phyloP scores from a whole-genome alignment of 37 sponge, comb jelly and placozoan genomes.

The Aplysina aerophoba region DNA sequence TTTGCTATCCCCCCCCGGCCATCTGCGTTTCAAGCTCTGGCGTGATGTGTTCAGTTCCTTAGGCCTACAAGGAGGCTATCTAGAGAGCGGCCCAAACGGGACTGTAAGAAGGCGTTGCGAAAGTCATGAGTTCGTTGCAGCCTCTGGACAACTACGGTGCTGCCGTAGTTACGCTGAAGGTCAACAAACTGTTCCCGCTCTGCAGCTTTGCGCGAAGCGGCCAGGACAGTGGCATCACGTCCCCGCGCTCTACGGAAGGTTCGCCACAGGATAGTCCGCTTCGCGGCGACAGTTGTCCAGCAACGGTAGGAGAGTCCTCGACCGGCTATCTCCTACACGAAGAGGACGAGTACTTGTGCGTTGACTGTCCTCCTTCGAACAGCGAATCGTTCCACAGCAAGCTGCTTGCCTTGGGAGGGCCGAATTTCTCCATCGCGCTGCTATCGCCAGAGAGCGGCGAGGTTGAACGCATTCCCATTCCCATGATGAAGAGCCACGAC shows the following conservation, averaged over 20 bases:
- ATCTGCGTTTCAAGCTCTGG: too few relatives aligned
- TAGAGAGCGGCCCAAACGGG: too few relatives aligned
- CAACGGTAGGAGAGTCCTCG: neutral
- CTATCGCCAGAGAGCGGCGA: conserved; percentile 30
- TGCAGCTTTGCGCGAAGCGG: neutral
- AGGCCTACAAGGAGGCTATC: too few relatives aligned
- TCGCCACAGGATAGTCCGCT: neutral
- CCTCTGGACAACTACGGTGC: conserved; percentile 6
- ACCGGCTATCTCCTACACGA: neutral
- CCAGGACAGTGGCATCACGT: conserved; percentile 5
- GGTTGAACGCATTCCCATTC: conserved; percentile 49
- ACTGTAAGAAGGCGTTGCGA: neutral
- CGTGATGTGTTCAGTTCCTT: too few relatives aligned
- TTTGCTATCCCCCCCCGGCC: too few relatives aligned
- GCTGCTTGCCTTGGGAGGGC: conserved; percentile 52
- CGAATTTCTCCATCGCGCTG: conserved; percentile 59
- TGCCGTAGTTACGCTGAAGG: neutral
- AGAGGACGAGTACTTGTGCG: neutral
- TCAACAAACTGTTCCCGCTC: neutral
- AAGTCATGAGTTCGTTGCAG: neutral
- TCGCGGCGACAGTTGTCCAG: neutral
- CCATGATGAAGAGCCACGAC: conserved; percentile 23
- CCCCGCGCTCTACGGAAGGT: neutral
- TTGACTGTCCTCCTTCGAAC: neutral
- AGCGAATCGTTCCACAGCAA: conserved; percentile 12